Conservation (phyloP, 2,113 vertebrate species). For the Sitta europaea region DNA sequence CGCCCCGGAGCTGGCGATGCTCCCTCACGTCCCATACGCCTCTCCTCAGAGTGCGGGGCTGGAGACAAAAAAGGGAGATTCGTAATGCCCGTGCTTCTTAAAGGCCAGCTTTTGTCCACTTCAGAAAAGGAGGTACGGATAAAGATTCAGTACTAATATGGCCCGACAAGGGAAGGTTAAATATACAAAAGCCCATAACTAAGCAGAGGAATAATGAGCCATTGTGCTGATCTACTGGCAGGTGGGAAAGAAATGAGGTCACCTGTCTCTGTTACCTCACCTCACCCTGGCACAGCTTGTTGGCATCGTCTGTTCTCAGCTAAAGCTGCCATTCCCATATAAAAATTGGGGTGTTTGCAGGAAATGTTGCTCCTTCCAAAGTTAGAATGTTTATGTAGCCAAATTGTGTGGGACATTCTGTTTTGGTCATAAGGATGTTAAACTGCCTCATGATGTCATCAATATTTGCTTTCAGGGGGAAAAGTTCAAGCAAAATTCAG, state of each 20-base stretch:
- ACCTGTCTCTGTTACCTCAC: not conserved
- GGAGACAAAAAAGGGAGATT: not conserved
- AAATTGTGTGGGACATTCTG: not conserved
- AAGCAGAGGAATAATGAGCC: not conserved
- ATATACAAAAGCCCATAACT: not conserved
- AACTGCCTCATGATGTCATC: not conserved
- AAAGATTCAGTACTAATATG: not conserved
- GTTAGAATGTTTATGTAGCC: not conserved
- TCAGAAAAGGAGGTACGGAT: not conserved
- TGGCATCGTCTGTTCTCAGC: not conserved
- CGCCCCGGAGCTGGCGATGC: too few relatives aligned
- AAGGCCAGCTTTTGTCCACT: not conserved
- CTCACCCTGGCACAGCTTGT: not conserved
- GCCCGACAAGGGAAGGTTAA: not conserved
- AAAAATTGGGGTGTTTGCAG: not conserved
- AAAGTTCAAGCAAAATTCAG: not conserved
- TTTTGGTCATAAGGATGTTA: not conserved
- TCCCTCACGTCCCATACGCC: fast-evolving
- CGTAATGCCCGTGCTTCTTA: fast-evolving
- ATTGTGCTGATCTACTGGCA: not conserved
- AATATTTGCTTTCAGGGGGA: not conserved
- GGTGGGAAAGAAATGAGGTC: not conserved
- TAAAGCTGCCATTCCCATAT: not conserved
- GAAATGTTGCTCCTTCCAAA: not conserved
- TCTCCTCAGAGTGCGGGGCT: not conserved